Evolutionary conservation across 1,140 invertebrate genomes (phyloP), one percentile per base, ranked within the genome.

Genomic region (Anthonomus grandis): DNA sequence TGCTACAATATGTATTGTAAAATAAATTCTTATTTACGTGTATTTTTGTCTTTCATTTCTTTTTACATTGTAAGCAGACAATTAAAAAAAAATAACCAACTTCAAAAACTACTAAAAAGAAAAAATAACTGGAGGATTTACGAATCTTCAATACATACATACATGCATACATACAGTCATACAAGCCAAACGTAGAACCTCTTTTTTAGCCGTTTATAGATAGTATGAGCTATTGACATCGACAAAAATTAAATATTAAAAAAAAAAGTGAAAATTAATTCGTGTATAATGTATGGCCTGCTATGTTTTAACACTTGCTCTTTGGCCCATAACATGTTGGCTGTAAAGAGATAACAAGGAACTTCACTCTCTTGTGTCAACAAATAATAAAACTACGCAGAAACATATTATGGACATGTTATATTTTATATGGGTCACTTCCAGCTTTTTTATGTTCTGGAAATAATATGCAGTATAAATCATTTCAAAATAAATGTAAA

Each of bases 21-120:
- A 41, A 41, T 41, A 41, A 41, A 41, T 18, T 41, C 38, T 41
- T 41, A 41, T 41, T 41, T 41, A 41, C 38, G 15, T 41, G 15
- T 41, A 41, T 41, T 41, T 41, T 18, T 41, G 38, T 15, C 38
- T 6, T 41, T 41, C 15, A 41, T 18, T 41, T 41, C 38, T 41
- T 6, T 41, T 41, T 41, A 41, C 37, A 15, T 38, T 31, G 27
- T 31, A 31, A 31, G 27, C 27, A 31, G 27, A 31, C 27, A 31
- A 31, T 31, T 31, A 31, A 31, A 31, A 31, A 31, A 31, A 31
- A 31, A 31, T 31, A 31, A 31, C 27, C 27, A 31, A 31, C 27
- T 31, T 31, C n/a, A 31, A 31, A 31, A 31, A 31, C 27, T n/a
- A 31, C 27, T 31, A 31, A 31, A 31, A 31, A 31, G 27, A 31